A percentile compares a stretch with the other conserved stretches of the same genome.
Evolutionary conservation across 2,888 invertebrate genomes (phyloP).

Genomic region (Melanchra persicariae): DNA sequence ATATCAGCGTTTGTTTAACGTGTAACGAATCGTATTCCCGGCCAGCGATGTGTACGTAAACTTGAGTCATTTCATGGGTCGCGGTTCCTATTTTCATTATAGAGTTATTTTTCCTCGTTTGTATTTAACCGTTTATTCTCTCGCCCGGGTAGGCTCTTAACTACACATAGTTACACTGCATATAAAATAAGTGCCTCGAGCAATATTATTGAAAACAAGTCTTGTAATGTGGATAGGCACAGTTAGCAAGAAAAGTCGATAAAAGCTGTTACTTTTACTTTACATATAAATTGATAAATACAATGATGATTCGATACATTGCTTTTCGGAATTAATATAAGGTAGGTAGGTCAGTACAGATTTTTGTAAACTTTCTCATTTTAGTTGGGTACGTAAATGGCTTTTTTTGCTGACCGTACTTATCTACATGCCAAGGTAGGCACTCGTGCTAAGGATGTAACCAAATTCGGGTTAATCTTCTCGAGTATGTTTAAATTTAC

Average conservation of each 20-base stretch:
- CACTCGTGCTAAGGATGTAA: not conserved
- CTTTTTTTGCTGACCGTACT: not conserved
- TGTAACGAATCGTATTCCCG: constrained; percentile 37
- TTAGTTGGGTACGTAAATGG: not conserved
- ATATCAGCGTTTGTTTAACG: not conserved
- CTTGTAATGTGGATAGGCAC: not conserved
- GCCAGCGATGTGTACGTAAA: not conserved
- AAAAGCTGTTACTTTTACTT: not conserved
- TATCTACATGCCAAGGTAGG: not conserved
- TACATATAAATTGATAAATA: not conserved
- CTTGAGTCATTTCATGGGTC: constrained; percentile 9
- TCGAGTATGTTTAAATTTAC: constrained; percentile 4
- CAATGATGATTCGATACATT: not conserved
- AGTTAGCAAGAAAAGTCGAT: not conserved
- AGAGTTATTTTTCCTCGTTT: constrained; percentile 40
- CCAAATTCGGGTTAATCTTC: constrained; percentile 1
- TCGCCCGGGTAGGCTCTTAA: not conserved
- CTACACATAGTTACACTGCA: not conserved
- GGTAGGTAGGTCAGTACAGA: not conserved
- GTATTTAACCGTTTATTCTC: constrained; percentile 2
- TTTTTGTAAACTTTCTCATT: not conserved
- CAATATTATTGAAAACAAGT: not conserved
- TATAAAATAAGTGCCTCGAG: not conserved
- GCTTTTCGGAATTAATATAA: no score
- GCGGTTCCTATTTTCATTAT: constrained; percentile 20